Percentiles rank a stretch among this genome's conserved stretches.
phyloP scores from a whole-genome alignment of 2,888 invertebrate species.

The Cancer borealis region DNA sequence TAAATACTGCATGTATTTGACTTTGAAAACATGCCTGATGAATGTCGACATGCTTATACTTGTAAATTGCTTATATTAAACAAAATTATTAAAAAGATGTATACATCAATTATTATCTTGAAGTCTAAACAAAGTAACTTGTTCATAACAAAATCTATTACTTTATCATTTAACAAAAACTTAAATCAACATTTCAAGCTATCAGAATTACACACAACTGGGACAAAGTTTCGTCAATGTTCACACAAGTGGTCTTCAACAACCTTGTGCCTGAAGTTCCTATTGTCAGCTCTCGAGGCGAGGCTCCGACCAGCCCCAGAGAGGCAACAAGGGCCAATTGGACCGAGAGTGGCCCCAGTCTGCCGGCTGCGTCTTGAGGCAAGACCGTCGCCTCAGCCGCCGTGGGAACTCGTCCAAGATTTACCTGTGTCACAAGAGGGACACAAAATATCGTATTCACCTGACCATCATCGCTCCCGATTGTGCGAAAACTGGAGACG shows the following conservation, averaged over 20 bases:
- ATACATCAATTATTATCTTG: too few species aligned
- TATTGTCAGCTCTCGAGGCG: background rate
- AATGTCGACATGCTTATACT: background rate
- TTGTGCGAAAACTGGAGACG: slow-evolving; percentile 64
- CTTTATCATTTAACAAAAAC: background rate
- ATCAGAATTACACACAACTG: background rate
- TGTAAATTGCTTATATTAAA: background rate
- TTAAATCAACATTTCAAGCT: background rate
- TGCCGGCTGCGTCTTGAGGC: slow-evolving; percentile 14
- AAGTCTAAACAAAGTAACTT: too few species aligned
- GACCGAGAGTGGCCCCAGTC: background rate
- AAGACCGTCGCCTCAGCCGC: slow-evolving; percentile 31
- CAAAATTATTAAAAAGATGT: too few species aligned
- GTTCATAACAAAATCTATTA: too few species aligned
- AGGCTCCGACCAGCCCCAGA: background rate
- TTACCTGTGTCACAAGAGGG: slow-evolving; percentile 57
- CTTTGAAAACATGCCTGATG: background rate
- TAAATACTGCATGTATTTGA: background rate
- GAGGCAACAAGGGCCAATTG: slow-evolving; percentile 44
- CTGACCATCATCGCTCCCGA: slow-evolving; percentile 63
- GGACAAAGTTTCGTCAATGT: background rate
- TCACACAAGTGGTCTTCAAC: background rate
- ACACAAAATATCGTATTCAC: slow-evolving; percentile 69
- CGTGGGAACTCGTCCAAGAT: slow-evolving; percentile 63
- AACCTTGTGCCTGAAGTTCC: background rate